Base-by-base conservation (phyloP, 2,888 invertebrate species). In the Cartodere bifasciata region DNA sequence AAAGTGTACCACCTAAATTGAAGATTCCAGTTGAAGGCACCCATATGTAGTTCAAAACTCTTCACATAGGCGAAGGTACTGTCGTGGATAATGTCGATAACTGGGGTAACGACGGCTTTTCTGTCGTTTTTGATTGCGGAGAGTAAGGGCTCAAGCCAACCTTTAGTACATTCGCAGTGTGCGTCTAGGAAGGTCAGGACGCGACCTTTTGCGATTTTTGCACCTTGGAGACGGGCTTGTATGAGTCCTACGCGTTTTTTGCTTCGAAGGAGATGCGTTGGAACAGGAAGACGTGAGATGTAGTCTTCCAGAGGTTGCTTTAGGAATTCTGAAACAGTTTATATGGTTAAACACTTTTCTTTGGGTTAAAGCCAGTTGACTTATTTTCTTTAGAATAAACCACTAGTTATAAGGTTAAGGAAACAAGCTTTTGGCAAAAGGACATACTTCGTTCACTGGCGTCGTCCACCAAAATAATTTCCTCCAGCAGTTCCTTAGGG, bases 1-100 rank as follows among this genome's bases (percentile, higher is more conserved):
- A 85, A 68, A 33, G 82, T 77, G 42, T 84, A 75, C 86, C 84
- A 86, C 44, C 53, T 59, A 49, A 83, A 98, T 54, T 94, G 94
- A 10, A 98, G 65, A 44, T 90, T 83, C 95, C 97, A 97, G 58
- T 94, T 97, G 57, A 98, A 94, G 0, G 91, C 95, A 3, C 97
- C 98, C 84, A 92, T 92, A 49, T 95, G 94, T 27, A 94, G 74
- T 56, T 97, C 95, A 42, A 91, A 88, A 36, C 87, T 87, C 48
- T 91, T 85, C 2, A 82, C 82, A 55, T 97, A 98, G 17, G 92
- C 88, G 48, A 98, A 84, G 2, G 90, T 91, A 46, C 95, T 87
- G 51, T 97, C 92, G 37, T 88, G 90, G 25, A 98, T 85, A 11
- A 97, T 88, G 53, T 91, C 91, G 36, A 91, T 91, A 1, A 90